Evolutionary conservation across 2,113 vertebrate genomes (phyloP).

Genomic region (Myiagra hebetior): DNA sequence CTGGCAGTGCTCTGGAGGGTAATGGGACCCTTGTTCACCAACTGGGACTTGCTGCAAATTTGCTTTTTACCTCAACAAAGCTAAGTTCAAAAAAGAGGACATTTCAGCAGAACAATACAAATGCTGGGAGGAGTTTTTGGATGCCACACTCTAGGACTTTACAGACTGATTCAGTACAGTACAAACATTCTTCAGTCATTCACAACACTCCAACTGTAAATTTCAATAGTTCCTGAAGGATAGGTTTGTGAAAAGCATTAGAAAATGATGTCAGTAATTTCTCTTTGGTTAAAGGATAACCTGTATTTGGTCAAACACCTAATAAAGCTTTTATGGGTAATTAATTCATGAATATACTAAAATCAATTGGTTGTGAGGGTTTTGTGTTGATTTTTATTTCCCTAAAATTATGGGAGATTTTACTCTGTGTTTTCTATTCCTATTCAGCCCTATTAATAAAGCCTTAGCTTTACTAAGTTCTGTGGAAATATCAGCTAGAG

Average conservation of each 20-base stretch:
- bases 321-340: constrained; percentile 10
- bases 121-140: not conserved
- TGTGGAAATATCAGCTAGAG: not conserved
- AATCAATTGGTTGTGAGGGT: not conserved
- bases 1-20: not conserved
- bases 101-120: not conserved
- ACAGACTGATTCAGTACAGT: not conserved
- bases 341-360: not conserved
- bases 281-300: constrained; percentile 40
- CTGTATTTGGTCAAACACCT: not conserved
- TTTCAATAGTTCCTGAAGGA: not conserved
- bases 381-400: not conserved
- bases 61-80: not conserved
- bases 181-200: not conserved
- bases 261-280: not conserved
- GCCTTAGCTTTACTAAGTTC: not conserved
- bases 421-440: not conserved
- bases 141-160: not conserved
- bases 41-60: not conserved
- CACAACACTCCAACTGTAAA: not conserved
- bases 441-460: not conserved
- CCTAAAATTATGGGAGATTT: not conserved
- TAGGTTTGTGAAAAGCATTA: not conserved
- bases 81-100: not conserved
- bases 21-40: not conserved